Evolutionary conservation across 2,113 vertebrate species (phyloP), one percentile per base, ranked within the genome.

Genomic region (Elanus axillaris): DNA sequence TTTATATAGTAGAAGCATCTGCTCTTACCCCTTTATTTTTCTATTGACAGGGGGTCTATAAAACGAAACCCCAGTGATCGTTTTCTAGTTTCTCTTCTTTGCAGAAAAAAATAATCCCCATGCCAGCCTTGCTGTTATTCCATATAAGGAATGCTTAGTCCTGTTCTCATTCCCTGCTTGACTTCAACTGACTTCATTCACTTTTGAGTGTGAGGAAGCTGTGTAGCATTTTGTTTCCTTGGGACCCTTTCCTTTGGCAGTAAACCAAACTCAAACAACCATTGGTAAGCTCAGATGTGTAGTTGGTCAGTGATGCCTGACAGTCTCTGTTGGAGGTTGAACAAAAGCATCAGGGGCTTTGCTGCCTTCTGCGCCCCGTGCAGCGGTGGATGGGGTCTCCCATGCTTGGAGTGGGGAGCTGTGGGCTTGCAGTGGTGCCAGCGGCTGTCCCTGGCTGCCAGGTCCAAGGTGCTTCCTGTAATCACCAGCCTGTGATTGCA

Each of bases 401-500:
- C 1, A 1, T 29, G 3, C 5, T 2, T 15, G 63, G 32, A 42
- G 32, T 4, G 5, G 12, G 8, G 26, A 52, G 17, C 23, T 19
- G 40, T 14, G 38, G 69, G 47, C 16, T 71, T 4, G 0, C 16
- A 32, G 55, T 5, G 4, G 31, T 34, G 45, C 43, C 50, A 13
- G 55, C 1, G 3, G 16, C 63, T 71, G 9, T 25, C 42, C 40
- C 53, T 19, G 25, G 53, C 34, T 45, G 29, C 29, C 6, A 21
- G 9, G 9, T 38, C 29, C 2, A 2, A 10, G 13, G 22, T 15
- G 38, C 48, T 21, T 71, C 10, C 1, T 8, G 9, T 29, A 23
- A 36, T 17, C 10, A 1, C 29, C 68, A 52, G 31, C 36, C 53
- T 0, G 0, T 3, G 0, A 2, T 38, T 0, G 4, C 3, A 2